Conservation (phyloP, 35 echinoderm and acorn worm genomes). For the Nesometra sesokonis region DNA sequence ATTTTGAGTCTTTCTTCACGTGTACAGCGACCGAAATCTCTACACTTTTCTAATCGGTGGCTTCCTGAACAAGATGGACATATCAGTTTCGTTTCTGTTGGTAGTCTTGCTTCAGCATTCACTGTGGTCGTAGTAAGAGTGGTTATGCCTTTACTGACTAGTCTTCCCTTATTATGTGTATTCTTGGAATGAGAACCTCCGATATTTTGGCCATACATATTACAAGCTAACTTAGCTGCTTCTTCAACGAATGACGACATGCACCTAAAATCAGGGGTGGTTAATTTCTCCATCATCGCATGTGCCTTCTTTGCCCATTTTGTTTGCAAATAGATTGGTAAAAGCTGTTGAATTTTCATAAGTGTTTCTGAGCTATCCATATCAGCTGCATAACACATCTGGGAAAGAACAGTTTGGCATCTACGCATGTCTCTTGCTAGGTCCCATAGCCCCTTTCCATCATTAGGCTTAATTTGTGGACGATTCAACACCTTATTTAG, state of each 20-base stretch:
- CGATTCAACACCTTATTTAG: conserved; percentile 15
- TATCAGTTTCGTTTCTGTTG: no score
- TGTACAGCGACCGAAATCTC: no score
- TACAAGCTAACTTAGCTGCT: conserved; percentile 14
- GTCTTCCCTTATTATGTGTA: no score
- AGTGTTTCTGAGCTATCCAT: conserved; percentile 25
- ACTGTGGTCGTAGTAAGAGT: no score
- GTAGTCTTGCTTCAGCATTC: no score
- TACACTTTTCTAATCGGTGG: no score
- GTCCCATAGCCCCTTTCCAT: conserved; percentile 15
- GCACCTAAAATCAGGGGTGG: conserved; percentile 18
- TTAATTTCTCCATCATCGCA: neutral
- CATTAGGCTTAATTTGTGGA: neutral
- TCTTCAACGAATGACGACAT: conserved; percentile 39
- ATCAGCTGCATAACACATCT: conserved; percentile 26
- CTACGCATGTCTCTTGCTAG: conserved; percentile 27
- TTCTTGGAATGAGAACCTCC: neutral
- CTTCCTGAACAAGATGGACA: no score
- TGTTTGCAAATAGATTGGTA: conserved; percentile 7
- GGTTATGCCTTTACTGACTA: no score
- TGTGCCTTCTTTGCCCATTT: conserved; percentile 14
- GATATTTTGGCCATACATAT: no score
- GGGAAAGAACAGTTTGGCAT: conserved; percentile 16
- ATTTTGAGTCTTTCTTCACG: no score
- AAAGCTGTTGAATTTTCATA: conserved; percentile 7